These are phyloP conservation scores for Drosophila micromelanica DNA, from an alignment of 1,140 invertebrate genomes.

Conservation along the genomic window DNA sequence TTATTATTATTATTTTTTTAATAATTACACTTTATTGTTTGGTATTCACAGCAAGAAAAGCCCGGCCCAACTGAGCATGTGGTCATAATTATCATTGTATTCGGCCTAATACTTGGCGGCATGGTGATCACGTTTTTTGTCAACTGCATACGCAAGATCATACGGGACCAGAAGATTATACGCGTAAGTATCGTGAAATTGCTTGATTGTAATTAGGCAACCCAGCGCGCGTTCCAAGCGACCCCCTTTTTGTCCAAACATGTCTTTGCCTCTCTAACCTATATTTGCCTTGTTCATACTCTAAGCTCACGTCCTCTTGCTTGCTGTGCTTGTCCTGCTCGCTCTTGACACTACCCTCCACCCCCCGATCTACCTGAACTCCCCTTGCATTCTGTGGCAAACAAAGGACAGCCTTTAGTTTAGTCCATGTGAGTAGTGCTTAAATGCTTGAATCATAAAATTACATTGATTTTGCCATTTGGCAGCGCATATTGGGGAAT, in stretches of 20 bases:
- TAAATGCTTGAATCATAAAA: constrained; percentile 5
- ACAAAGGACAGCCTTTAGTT: not conserved
- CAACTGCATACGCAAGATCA: constrained; percentile 93
- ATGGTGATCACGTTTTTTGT: constrained; percentile 94
- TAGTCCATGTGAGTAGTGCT: constrained; percentile 1
- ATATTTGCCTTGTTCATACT: constrained; percentile 31
- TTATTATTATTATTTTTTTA: no score
- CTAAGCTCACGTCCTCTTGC: constrained; percentile 21
- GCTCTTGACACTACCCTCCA: constrained; percentile 1
- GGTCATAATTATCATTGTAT: constrained; percentile 94
- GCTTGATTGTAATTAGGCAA: constrained; percentile 27
- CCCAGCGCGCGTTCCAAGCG: constrained; percentile 8
- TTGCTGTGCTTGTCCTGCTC: constrained; percentile 55
- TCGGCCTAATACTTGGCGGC: constrained; percentile 92
- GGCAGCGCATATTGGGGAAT: constrained; percentile 6
- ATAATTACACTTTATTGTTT: no score
- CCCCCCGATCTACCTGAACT: not conserved
- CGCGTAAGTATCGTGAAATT: constrained; percentile 86
- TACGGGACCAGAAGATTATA: constrained; percentile 93
- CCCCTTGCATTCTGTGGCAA: constrained; percentile 4
- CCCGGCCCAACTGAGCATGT: constrained; percentile 88
- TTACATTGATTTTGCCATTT: constrained; percentile 12
- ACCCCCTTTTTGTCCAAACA: no score
- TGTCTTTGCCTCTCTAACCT: constrained; percentile 15
- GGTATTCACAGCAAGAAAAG: constrained; percentile 51